Evolutionary conservation across 2,888 invertebrate genomes (phyloP).

Genomic region (Lasioglossum morio): DNA sequence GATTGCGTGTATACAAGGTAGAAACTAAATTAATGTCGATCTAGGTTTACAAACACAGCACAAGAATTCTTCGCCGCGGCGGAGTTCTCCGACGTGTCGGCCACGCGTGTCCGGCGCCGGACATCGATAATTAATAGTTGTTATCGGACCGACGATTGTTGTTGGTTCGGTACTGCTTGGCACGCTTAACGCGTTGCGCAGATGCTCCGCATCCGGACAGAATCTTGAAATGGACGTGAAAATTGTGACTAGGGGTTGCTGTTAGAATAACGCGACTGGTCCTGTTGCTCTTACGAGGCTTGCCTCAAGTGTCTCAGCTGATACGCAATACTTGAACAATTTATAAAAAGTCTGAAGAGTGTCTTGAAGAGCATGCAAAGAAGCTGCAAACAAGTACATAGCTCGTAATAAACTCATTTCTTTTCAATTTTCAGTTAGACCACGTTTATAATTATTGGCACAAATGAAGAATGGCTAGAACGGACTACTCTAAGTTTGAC

Average conservation of each 20-base stretch:
- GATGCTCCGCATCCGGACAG: slow-evolving; percentile 3
- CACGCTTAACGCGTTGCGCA: slow-evolving; percentile 69
- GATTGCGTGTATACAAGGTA: slow-evolving; percentile 75
- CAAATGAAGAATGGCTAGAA: not conserved
- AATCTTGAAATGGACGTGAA: slow-evolving; percentile 10
- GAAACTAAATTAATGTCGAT: slow-evolving; percentile 81
- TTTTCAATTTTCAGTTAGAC: too few species aligned
- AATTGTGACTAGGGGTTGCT: slow-evolving; percentile 17
- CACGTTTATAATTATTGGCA: too few species aligned
- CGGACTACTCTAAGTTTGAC: not conserved
- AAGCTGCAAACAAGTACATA: too few species aligned
- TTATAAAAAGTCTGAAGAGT: not conserved
- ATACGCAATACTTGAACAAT: not conserved
- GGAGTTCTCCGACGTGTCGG: slow-evolving; percentile 66
- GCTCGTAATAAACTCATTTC: too few species aligned
- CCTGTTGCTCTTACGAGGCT: not conserved
- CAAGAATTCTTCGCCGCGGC: slow-evolving; percentile 81
- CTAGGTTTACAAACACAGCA: slow-evolving; percentile 84
- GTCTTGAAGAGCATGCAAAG: not conserved
- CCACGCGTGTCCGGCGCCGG: slow-evolving; percentile 38
- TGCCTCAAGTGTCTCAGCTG: not conserved
- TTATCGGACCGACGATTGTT: slow-evolving; percentile 53
- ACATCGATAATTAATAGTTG: slow-evolving; percentile 23
- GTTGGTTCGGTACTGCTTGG: slow-evolving; percentile 73
- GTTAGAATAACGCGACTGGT: not conserved